Evolutionary conservation across 2,888 invertebrate genomes (phyloP), one percentile per base, ranked within the genome.

Genomic region (Cryptocheilus praepositus): DNA sequence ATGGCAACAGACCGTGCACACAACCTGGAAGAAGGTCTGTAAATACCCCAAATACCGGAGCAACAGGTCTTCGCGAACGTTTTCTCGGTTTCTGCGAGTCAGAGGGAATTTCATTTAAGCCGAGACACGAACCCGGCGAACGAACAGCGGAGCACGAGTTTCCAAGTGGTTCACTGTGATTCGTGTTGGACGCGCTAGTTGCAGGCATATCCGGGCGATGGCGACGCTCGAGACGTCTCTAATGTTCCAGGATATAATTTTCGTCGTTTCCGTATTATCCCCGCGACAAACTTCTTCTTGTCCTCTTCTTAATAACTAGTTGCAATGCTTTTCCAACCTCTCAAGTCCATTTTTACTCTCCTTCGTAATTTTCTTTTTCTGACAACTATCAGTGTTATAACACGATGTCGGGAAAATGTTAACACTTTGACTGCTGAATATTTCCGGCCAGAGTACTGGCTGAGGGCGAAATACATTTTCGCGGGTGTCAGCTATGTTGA

Each of bases 81-180:
- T 68, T 69, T 56, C 52, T 18, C 49, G 49, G 58, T 71, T 70
- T 67, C 68, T 45, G 51, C 28, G 58, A 71, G 61, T 57, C 46
- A 43, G 59, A 67, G 53, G 52, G 22, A 44, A 53, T 25, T 11
- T 5, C 25, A n/a, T 19, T 7, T 67, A 72, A 79, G 79, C 56
- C 16, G 19, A 46, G 78, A 79, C 74, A 74, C 79, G 51, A 79
- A 79, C 78, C 79, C 21, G 36, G 55, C 44, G 52, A 67, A 73
- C 72, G 57, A 65, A 62, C 54, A 25, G 3, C 5, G 25, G 51
- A 16, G 44, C 52, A 16, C 43, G 51, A 36, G 56, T 51, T 72
- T 64, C 60, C 67, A 60, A 69, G 59, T 64, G 49, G 71, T 58
- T 71, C 60, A 53, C 64, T 21, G 61, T 63, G 51, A 69, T 66